Base-by-base conservation (phyloP, 2,113 vertebrate genomes). In the Callipepla californica region DNA sequence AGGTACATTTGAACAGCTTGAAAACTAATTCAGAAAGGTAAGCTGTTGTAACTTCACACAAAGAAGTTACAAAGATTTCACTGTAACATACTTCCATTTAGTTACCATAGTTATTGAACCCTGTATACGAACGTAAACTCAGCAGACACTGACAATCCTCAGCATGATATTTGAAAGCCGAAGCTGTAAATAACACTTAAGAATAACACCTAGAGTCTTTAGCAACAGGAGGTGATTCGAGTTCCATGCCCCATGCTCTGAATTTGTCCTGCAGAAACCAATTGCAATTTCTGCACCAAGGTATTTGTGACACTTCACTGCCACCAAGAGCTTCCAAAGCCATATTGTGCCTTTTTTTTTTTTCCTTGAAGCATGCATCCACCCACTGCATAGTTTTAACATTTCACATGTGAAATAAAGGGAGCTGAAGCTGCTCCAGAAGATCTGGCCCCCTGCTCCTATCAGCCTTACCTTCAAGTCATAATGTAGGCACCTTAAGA, bases 261-360 rank as follows among this genome's bases (percentile, higher is more conserved):
- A 68, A 40, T 40, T 36, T 18, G 8, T 21, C 3, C 1, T 40
- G 42, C 42, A 69, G 78, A 68, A 53, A 55, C 45, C 45, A 55
- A 1, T 36, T 0, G 0, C 59, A 77, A 28, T 50, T 80, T 51
- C 72, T 83, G 40, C 61, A 32, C 85, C 51, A 81, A 80, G 81
- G 48, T 82, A 94, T 96, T 90, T 88, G 91, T 96, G 89, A 96
- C 94, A 83, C 96, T 92, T 96, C 93, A 95, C 96, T 96, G 96
- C 96, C 95, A 95, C 96, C 96, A 95, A 92, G 95, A 96, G 96
- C 85, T 85, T 91, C 87, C 59, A 83, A 80, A 78, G 65, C 44
- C 63, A 63, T 63, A 94, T 11, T 95, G 91, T 92, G 55, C 42
- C 13, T 26, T 47, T 91, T 53, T 10, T 59, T 63, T 63, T 50